These are phyloP conservation scores for Gnatocerus cornutus DNA, from an alignment of 2,888 invertebrate species.

Conservation along the genomic window DNA sequence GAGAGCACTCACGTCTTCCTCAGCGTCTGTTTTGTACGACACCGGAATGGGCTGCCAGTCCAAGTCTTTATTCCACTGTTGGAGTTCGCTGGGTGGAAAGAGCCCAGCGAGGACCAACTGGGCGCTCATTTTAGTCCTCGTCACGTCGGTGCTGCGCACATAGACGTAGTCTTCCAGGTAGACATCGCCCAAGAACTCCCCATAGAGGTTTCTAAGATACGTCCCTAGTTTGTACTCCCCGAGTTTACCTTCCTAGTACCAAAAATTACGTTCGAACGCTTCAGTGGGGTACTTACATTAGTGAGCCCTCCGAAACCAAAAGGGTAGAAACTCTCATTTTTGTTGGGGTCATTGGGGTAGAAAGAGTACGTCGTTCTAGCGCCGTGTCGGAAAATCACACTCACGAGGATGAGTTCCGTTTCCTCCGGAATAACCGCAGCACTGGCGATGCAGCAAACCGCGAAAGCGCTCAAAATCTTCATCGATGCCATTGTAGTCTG, in stretches of 20 bases:
- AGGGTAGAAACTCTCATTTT: slow-evolving; percentile 77
- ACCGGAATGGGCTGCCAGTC: slow-evolving; percentile 79
- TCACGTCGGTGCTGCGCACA: slow-evolving; percentile 79
- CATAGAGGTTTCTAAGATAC: slow-evolving; percentile 68
- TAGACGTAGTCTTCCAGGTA: slow-evolving; percentile 74
- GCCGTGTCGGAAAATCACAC: slow-evolving; percentile 80
- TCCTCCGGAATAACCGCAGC: slow-evolving; percentile 11
- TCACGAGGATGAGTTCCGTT: slow-evolving; percentile 37
- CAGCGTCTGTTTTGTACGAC: slow-evolving; percentile 50
- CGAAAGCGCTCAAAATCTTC: not conserved
- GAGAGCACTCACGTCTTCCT: slow-evolving; percentile 60
- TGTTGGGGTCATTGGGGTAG: slow-evolving; percentile 81
- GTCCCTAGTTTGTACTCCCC: slow-evolving; percentile 47
- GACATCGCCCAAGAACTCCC: slow-evolving; percentile 74
- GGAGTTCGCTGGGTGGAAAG: slow-evolving; percentile 75
- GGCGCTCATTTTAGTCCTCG: slow-evolving; percentile 82
- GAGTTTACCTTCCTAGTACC: slow-evolving; percentile 49
- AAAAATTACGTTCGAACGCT: no score
- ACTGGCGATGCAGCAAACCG: not conserved
- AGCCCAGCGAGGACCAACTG: slow-evolving; percentile 79
- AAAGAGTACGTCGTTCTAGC: slow-evolving; percentile 80
- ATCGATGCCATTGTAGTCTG: slow-evolving; percentile 15
- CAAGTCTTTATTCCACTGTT: slow-evolving; percentile 74
- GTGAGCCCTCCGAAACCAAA: slow-evolving; percentile 85
- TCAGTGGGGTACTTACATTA: slow-evolving; percentile 73